phyloP scores from a whole-genome alignment of 2,113 vertebrate species.

The Capreolus pygargus region DNA sequence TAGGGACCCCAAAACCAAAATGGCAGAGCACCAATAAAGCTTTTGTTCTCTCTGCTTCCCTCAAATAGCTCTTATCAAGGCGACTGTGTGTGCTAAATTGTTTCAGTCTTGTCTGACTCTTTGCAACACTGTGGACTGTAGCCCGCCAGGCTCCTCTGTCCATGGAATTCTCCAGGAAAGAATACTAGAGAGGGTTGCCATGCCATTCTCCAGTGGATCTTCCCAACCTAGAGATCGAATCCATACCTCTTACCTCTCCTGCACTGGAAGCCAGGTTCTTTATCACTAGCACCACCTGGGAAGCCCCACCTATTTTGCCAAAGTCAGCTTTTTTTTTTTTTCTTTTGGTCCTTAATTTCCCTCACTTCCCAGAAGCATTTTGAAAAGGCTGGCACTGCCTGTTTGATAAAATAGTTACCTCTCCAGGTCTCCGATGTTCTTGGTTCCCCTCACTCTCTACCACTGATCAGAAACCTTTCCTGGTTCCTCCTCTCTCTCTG shows the following conservation, averaged over 20 bases:
- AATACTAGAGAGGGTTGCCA: background rate
- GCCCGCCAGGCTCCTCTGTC: background rate
- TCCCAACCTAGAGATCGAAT: background rate
- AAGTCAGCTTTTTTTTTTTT: background rate
- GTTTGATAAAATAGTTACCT: background rate
- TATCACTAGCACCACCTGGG: background rate
- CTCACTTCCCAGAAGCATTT: background rate
- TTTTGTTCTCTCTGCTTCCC: background rate
- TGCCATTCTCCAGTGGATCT: background rate
- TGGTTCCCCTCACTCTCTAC: background rate
- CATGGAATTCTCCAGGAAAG: background rate
- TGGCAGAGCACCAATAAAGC: background rate
- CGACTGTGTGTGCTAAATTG: background rate
- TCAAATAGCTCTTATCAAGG: background rate
- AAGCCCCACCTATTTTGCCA: background rate
- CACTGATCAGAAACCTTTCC: background rate
- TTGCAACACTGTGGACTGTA: background rate
- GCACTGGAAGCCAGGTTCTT: background rate
- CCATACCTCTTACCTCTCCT: background rate
- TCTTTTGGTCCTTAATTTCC: background rate
- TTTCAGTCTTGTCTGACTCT: background rate
- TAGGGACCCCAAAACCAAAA: accelerated
- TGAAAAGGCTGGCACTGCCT: background rate
- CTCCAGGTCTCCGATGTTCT: background rate
- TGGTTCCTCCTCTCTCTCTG: background rate